Evolutionary conservation across 2,113 vertebrate species (phyloP).

Genomic region (Podiceps cristatus): DNA sequence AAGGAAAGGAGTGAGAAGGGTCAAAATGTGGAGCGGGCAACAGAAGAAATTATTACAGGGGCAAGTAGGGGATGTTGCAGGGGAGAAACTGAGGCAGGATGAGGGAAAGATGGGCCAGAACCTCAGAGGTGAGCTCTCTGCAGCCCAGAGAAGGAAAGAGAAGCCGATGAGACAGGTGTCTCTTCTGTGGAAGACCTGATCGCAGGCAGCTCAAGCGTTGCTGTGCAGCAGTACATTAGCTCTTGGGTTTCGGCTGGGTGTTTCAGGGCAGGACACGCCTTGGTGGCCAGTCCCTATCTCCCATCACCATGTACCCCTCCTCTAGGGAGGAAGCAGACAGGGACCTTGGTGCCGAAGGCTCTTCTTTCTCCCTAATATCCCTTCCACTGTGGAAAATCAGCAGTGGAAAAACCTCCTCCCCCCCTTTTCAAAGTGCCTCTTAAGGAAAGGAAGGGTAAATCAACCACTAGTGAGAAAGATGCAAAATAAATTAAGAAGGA

Average conservation of each 20-base stretch:
- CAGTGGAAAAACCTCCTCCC: not conserved
- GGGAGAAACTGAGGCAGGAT: not conserved
- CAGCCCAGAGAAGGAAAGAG: not conserved
- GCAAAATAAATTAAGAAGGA: not conserved
- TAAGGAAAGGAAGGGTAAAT: not conserved
- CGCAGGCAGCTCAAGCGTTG: rapidly evolving
- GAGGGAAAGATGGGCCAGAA: not conserved
- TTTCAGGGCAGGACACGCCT: not conserved
- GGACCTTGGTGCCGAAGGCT: not conserved
- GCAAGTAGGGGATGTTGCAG: rapidly evolving
- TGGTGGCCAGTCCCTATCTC: not conserved
- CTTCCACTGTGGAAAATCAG: not conserved
- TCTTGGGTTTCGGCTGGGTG: not conserved
- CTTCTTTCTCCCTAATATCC: not conserved
- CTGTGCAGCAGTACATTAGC: not conserved
- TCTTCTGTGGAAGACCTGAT: not conserved
- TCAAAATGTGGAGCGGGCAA: not conserved
- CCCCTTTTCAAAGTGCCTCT: not conserved
- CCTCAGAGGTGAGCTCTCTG: not conserved
- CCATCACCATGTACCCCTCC: not conserved
- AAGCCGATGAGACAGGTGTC: too few species aligned
- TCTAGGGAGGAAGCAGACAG: not conserved
- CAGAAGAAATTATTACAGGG: not conserved
- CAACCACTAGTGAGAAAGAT: not conserved
- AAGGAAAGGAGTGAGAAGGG: not conserved